Evolutionary conservation across 2,888 invertebrate genomes (phyloP).

Genomic region (Neoitamus cyanurus): DNA sequence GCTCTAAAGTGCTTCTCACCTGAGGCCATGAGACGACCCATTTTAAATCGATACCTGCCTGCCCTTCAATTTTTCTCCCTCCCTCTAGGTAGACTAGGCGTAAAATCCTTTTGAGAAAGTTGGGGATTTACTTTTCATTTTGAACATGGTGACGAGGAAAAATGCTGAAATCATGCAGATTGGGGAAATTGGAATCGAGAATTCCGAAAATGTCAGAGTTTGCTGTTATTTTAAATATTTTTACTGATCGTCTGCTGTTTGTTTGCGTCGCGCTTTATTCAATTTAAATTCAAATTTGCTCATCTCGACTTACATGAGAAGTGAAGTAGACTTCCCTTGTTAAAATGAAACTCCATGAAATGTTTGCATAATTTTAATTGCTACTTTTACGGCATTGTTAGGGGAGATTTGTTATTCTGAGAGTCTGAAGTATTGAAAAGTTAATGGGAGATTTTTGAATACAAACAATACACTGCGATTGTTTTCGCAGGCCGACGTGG

Average conservation of each 20-base stretch:
- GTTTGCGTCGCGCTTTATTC: not conserved
- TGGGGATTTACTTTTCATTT: constrained; percentile 1
- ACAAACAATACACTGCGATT: not conserved
- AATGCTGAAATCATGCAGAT: constrained; percentile 5
- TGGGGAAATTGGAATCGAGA: not conserved
- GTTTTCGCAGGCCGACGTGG: not conserved
- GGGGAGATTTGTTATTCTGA: not conserved
- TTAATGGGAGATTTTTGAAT: not conserved
- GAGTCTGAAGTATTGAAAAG: not conserved
- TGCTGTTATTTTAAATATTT: constrained; percentile 5
- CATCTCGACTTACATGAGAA: not conserved
- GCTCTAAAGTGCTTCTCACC: not conserved
- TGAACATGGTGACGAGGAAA: not conserved
- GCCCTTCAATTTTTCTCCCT: not conserved
- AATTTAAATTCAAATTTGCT: constrained; percentile 5
- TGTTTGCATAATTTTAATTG: constrained; percentile 5
- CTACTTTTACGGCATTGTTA: not conserved
- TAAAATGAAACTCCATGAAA: not conserved
- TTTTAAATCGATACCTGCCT: not conserved
- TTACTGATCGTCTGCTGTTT: constrained; percentile 1
- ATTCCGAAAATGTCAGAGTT: not conserved
- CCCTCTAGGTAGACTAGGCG: not conserved
- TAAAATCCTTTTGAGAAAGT: constrained; percentile 5
- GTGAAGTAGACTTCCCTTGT: not conserved
- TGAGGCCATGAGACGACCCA: not conserved